Percentiles rank a stretch among this genome's conserved stretches.
Conservation (phyloP, 2,113 vertebrate genomes). For the Scomber colias region DNA sequence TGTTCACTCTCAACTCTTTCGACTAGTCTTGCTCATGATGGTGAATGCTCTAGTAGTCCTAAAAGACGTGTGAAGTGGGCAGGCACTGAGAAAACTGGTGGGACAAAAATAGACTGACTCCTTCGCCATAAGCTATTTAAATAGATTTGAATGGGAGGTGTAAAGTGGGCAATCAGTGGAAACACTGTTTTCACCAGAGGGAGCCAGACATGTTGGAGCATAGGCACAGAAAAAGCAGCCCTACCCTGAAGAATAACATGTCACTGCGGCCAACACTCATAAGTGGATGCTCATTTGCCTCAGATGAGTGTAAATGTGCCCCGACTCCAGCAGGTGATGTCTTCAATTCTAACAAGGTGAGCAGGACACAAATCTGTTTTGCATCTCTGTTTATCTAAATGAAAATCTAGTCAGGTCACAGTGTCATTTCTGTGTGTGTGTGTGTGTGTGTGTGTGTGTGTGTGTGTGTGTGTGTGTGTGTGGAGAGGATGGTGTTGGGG, state of each 20-base stretch:
- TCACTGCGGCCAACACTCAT: slow-evolving; percentile 16
- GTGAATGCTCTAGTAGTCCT: slow-evolving; percentile 27
- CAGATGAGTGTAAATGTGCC: slow-evolving; percentile 8
- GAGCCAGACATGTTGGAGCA: slow-evolving; percentile 77
- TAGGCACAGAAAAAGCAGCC: slow-evolving; percentile 5
- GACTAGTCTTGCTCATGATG: neutral
- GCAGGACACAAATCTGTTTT: slow-evolving; percentile 43
- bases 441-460: slow-evolving; percentile 20
- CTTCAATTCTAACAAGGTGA: slow-evolving; percentile 56
- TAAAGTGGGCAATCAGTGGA: slow-evolving; percentile 71
- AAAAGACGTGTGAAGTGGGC: slow-evolving; percentile 52
- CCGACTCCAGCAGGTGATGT: slow-evolving; percentile 40
- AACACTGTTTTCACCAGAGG: slow-evolving; percentile 64
- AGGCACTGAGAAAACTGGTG: neutral
- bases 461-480: slow-evolving; percentile 25
- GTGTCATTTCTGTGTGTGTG: slow-evolving; percentile 22
- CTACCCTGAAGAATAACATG: slow-evolving; percentile 39
- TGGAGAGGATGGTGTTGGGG: neutral
- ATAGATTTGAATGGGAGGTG: slow-evolving; percentile 78
- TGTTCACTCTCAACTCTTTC: neutral
- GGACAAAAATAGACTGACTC: slow-evolving; percentile 49
- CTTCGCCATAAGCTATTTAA: slow-evolving; percentile 63
- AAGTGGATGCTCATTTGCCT: slow-evolving; percentile 54
- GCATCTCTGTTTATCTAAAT: slow-evolving; percentile 47
- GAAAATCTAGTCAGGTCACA: slow-evolving; percentile 39